Evolutionary conservation across 2,888 invertebrate species (phyloP).

Genomic region (Erpobdella octoculata): DNA sequence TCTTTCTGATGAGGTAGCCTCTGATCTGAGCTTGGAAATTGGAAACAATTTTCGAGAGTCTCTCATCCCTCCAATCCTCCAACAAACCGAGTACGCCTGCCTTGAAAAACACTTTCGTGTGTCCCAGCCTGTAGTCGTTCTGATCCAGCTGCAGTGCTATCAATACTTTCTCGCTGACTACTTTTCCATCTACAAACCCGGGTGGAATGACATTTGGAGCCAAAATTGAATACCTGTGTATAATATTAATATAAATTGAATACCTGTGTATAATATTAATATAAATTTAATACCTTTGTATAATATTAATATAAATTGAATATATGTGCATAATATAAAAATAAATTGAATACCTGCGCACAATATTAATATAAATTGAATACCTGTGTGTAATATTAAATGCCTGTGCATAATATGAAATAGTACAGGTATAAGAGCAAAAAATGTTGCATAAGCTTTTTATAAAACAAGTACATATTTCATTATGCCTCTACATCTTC

Average conservation of each 20-base stretch:
- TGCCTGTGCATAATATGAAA: too few species aligned
- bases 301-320: not conserved
- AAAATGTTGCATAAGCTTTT: too few species aligned
- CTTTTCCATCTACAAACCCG: constrained; percentile 56
- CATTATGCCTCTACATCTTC: too few species aligned
- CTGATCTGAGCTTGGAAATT: constrained; percentile 84
- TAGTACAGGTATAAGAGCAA: too few species aligned
- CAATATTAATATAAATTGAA: too few species aligned
- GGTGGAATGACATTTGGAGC: constrained; percentile 71
- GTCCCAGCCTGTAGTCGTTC: constrained; percentile 92
- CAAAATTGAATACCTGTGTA: constrained; percentile 68
- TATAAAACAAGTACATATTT: too few species aligned
- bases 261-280: too few species aligned
- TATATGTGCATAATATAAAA: not conserved
- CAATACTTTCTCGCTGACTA: constrained; percentile 62
- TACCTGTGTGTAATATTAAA: too few species aligned
- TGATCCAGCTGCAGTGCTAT: constrained; percentile 67
- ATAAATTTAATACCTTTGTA: too few species aligned
- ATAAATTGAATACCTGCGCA: too few species aligned
- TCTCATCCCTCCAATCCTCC: constrained; percentile 99
- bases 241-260: too few species aligned
- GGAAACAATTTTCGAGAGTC: constrained; percentile 86
- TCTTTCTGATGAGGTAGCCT: constrained; percentile 64
- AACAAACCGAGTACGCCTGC: constrained; percentile 99
- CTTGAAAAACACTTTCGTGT: constrained; percentile 96